A percentile compares a stretch with the other conserved stretches of the same genome.
phyloP scores from a whole-genome alignment of 1,140 invertebrate genomes.

The Pseudomyrmex pallidus region DNA sequence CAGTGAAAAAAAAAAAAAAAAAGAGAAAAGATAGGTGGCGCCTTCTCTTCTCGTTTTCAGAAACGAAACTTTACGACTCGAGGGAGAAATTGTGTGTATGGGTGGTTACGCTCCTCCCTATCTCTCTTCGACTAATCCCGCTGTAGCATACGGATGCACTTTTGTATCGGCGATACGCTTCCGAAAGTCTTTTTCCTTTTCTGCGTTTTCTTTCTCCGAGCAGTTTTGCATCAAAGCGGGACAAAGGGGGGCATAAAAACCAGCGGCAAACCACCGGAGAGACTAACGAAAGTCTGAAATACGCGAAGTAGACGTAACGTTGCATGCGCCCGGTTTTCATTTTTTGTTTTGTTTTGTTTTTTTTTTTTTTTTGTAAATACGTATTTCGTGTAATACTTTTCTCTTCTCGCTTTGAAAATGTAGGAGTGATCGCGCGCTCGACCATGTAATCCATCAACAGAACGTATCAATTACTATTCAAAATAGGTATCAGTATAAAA shows the following conservation, averaged over 20 bases:
- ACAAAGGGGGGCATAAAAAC: not conserved
- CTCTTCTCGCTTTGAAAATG: not conserved
- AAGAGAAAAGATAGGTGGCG: conserved; percentile 15
- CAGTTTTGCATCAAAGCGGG: not conserved
- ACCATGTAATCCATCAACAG: conserved; percentile 12
- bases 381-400: not conserved
- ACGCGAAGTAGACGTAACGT: not conserved
- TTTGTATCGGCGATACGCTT: conserved; percentile 18
- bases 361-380: not conserved
- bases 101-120: not conserved
- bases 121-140: not conserved
- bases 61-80: conserved; percentile 49
- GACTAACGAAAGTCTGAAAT: conserved; percentile 10
- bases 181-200: conserved; percentile 9
- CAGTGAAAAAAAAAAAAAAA: conserved; percentile 30
- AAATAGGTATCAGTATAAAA: conserved; percentile 14
- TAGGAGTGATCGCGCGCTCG: not conserved
- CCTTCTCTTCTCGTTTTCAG: not conserved
- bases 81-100: conserved; percentile 34
- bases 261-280: not conserved
- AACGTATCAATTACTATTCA: conserved; percentile 34
- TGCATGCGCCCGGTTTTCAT: no score
- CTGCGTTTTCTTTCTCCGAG: not conserved
- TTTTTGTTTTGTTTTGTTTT: no score
- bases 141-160: conserved; percentile 19